Percentiles rank a stretch among this genome's conserved stretches.
These are phyloP conservation scores for Heliconius congener DNA, from an alignment of 1,140 invertebrate species.

Conservation along the genomic window DNA sequence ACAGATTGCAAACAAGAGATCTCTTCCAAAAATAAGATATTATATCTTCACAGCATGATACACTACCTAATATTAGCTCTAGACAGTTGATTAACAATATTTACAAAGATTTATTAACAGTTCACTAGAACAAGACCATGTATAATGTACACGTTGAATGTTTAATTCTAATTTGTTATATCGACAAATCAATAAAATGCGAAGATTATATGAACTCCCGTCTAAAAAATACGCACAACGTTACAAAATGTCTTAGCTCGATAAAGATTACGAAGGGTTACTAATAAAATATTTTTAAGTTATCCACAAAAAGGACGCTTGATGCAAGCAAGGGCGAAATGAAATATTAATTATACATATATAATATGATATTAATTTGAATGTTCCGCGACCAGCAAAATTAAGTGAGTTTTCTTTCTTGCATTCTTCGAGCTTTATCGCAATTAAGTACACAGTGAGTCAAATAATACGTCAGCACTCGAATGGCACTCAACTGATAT, in stretches of 20 bases:
- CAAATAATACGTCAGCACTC: conserved; percentile 36
- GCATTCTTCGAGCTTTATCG: conserved; percentile 21
- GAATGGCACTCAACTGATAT: conserved; percentile 9
- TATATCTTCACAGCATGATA: conserved; percentile 54
- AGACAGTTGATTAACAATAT: conserved; percentile 71
- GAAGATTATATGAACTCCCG: conserved; percentile 18
- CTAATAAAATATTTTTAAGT: neutral
- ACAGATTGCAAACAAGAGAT: conserved; percentile 58
- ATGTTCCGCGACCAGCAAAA: conserved; percentile 42
- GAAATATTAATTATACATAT: neutral
- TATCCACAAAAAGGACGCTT: neutral
- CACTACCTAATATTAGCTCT: conserved; percentile 61
- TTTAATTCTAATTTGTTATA: conserved; percentile 17
- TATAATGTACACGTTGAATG: conserved; percentile 22
- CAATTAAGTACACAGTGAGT: conserved; percentile 49
- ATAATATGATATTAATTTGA: conserved; percentile 31
- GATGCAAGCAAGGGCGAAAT: neutral
- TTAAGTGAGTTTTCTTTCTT: conserved; percentile 15
- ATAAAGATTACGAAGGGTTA: neutral
- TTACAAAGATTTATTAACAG: conserved; percentile 73
- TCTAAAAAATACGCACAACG: neutral
- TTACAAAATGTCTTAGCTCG: neutral
- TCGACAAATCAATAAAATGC: conserved; percentile 11
- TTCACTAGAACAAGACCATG: conserved; percentile 46
- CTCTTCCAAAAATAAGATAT: conserved; percentile 57